Percentiles rank a stretch among this genome's conserved stretches.
Conservation (phyloP, 2,888 invertebrate species). For the Meganola albula region DNA sequence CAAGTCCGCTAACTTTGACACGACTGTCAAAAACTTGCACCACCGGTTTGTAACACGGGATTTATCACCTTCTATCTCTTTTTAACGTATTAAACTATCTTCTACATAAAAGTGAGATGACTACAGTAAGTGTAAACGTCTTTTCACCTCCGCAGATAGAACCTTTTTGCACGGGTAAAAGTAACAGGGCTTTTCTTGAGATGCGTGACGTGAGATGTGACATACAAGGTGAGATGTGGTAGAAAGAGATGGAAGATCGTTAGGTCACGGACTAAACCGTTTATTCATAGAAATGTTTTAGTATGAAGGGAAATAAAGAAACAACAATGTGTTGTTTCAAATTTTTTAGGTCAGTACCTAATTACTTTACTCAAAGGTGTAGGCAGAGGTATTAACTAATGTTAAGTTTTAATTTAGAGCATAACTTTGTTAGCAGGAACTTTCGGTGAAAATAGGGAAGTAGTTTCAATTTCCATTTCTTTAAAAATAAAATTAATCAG, state of each 20-base stretch:
- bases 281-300: constrained; percentile 30
- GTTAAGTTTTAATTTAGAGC: too few relatives aligned
- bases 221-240: constrained; percentile 41
- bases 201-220: constrained; percentile 63
- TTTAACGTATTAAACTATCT: constrained; percentile 16
- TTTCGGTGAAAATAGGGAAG: too few relatives aligned
- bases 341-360: too few relatives aligned
- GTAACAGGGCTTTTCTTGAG: constrained; percentile 76
- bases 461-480: too few relatives aligned
- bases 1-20: constrained; percentile 52
- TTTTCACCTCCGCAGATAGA: constrained; percentile 54
- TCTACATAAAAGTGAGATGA: constrained; percentile 35
- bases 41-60: constrained; percentile 59
- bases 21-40: constrained; percentile 74
- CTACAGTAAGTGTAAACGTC: constrained; percentile 16
- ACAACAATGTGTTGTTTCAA: not conserved
- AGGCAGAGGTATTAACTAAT: too few relatives aligned
- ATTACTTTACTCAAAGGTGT: too few relatives aligned
- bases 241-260: constrained; percentile 41
- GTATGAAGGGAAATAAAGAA: constrained; percentile 16
- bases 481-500: too few relatives aligned
- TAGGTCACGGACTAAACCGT: constrained; percentile 54
- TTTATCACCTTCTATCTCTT: constrained; percentile 39
- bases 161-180: constrained; percentile 77
- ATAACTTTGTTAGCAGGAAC: too few relatives aligned